These are phyloP conservation scores for Heteromurus nitidus DNA, from an alignment of 2,888 invertebrate species.

Conservation along the genomic window DNA sequence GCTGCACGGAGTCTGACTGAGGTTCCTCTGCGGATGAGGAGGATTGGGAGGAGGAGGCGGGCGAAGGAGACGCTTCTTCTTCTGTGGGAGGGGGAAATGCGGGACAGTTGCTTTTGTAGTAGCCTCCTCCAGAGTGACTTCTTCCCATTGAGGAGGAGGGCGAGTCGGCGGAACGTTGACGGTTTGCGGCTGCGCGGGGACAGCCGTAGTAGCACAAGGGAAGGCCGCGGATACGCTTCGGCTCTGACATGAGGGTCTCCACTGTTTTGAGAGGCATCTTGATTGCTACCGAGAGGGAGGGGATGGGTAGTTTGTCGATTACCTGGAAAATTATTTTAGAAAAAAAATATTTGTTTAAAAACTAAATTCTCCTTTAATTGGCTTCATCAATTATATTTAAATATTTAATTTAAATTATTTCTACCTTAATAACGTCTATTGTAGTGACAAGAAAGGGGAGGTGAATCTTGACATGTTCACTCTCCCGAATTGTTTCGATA, in stretches of 20 bases:
- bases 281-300: constrained; percentile 71
- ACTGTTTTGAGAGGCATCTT: constrained; percentile 70
- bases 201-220: constrained; percentile 73
- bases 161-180: constrained; percentile 38
- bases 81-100: constrained; percentile 45
- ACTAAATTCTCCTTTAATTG: background rate
- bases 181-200: constrained; percentile 70
- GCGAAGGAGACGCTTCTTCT: constrained; percentile 35
- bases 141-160: background rate
- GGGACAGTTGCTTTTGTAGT: constrained; percentile 65
- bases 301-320: constrained; percentile 71
- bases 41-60: constrained; percentile 3
- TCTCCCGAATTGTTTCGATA: constrained; percentile 71
- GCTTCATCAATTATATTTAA: background rate
- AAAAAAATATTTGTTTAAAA: background rate
- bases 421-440: constrained; percentile 73
- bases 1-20: constrained; percentile 62
- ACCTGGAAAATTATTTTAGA: constrained; percentile 51
- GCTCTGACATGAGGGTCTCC: constrained; percentile 64
- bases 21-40: constrained; percentile 45
- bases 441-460: constrained; percentile 69
- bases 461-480: constrained; percentile 73
- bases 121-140: constrained; percentile 33
- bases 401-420: background rate
- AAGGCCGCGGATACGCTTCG: constrained; percentile 68